Base-by-base conservation (phyloP, 2,888 invertebrate species). In the Hemaris fuciformis region DNA sequence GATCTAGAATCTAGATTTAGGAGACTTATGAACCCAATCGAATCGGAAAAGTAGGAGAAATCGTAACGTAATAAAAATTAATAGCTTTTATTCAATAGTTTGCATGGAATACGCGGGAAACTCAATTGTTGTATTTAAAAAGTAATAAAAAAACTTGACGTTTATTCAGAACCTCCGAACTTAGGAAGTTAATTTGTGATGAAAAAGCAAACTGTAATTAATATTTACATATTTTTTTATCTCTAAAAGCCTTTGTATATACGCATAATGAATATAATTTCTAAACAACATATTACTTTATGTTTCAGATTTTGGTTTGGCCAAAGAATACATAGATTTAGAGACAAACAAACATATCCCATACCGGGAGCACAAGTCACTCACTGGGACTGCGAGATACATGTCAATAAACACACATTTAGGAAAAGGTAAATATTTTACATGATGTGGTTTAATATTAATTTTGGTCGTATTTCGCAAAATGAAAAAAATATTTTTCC, bases 341-440 rank as follows among this genome's bases (percentile, higher is more conserved):
- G 99, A 99, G 95, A 98, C 98, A 93, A 98, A 98, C 95, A 98
- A 99, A 94, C 99, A 99, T 95, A 99, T 99, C 94, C 99, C 99
- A 81, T 99, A 99, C 94, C 97, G 99, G 95, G 99, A 99, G 95
- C 99, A 99, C 95, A 99, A 99, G 94, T 99, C 99, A 87, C 95
- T 99, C 85, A 99, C 99, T 71, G 99, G 99, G 80, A 99, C 99
- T 74, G 99, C 99, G 78, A 96, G 99, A 93, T 99, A 99, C 94
- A 99, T 99, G 99, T 99, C 99, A 93, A 99, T 99, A 93, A 99
- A 99, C 93, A 99, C 99, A 89, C 99, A 99, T 95, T 96, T 99
- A 94, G 99, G 99, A 84, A 98, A 99, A 95, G 96, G 96, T 96
- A 86, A 88, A 81, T 60, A 48, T 60, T 10, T 31, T 25, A 7